Conservation (phyloP, 2,797 vertebrate species). For the Ciconia nigra region DNA sequence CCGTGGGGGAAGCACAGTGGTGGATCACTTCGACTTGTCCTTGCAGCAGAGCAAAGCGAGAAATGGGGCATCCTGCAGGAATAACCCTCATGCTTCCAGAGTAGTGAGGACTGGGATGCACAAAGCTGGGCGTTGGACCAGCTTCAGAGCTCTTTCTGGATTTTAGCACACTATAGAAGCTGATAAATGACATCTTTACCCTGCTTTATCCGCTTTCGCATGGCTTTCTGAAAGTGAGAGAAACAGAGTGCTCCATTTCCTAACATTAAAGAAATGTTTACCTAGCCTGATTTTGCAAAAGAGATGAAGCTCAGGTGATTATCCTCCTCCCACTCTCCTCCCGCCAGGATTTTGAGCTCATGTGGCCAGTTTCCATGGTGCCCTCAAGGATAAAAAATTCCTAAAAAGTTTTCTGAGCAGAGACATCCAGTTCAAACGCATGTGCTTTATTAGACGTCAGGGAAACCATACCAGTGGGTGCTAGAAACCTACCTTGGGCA, state of each 20-base stretch:
- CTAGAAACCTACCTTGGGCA: neutral
- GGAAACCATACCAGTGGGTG: neutral
- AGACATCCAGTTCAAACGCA: neutral
- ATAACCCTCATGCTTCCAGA: neutral
- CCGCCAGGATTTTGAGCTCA: neutral
- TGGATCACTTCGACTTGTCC: neutral
- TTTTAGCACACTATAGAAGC: neutral
- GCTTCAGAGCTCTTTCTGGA: neutral
- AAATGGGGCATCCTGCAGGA: neutral
- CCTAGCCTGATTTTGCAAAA: neutral
- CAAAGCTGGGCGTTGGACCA: neutral
- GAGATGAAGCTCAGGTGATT: neutral
- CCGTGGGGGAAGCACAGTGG: rapidly evolving
- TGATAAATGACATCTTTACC: neutral
- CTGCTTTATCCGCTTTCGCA: neutral
- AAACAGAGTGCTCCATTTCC: neutral
- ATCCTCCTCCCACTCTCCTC: neutral
- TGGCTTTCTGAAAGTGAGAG: neutral
- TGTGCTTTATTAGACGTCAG: neutral
- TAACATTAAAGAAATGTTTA: neutral
- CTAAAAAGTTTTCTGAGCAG: neutral
- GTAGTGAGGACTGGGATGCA: neutral
- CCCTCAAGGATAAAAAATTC: neutral
- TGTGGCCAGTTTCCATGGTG: neutral
- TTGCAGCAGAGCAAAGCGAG: neutral